phyloP scores from a whole-genome alignment of 2,888 invertebrate genomes.

The Drosophila algonquin region DNA sequence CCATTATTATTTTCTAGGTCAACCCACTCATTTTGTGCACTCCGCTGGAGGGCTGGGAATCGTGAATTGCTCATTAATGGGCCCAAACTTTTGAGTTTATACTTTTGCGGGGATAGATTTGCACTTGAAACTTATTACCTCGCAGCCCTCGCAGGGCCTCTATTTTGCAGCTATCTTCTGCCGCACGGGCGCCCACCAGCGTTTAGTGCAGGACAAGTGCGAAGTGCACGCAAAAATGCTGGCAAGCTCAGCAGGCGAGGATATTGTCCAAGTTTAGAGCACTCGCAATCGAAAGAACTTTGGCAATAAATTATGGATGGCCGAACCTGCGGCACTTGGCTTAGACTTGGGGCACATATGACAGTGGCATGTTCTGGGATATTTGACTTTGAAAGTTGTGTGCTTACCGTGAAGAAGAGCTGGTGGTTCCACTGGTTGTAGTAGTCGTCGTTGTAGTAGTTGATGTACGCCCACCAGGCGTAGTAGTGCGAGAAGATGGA shows the following conservation, averaged over 20 bases:
- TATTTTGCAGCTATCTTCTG: constrained; percentile 11
- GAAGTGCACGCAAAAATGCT: constrained; percentile 21
- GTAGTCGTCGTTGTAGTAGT: constrained; percentile 89
- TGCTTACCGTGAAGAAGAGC: constrained; percentile 86
- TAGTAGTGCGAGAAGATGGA: constrained; percentile 89
- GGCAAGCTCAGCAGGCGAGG: constrained; percentile 13
- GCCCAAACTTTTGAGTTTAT: constrained; percentile 47
- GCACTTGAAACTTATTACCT: constrained; percentile 55
- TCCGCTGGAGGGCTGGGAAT: not conserved
- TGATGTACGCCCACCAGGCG: constrained; percentile 89
- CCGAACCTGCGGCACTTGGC: constrained; percentile 13
- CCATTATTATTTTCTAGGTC: not conserved
- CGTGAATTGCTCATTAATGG: constrained; percentile 58
- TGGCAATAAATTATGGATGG: constrained; percentile 68
- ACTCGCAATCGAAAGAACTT: constrained; percentile 54
- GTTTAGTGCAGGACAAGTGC: constrained; percentile 26
- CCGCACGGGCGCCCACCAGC: not conserved
- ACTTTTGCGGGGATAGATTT: constrained; percentile 32
- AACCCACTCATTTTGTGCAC: not conserved
- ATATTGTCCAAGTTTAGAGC: constrained; percentile 70
- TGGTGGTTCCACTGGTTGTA: constrained; percentile 89
- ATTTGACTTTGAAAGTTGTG: constrained; percentile 14
- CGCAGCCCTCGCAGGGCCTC: not conserved
- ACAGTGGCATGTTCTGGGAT: constrained; percentile 12
- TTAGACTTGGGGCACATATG: constrained; percentile 21